Base-by-base conservation (phyloP, 2,888 invertebrate species). In the Deroplatys truncata region DNA sequence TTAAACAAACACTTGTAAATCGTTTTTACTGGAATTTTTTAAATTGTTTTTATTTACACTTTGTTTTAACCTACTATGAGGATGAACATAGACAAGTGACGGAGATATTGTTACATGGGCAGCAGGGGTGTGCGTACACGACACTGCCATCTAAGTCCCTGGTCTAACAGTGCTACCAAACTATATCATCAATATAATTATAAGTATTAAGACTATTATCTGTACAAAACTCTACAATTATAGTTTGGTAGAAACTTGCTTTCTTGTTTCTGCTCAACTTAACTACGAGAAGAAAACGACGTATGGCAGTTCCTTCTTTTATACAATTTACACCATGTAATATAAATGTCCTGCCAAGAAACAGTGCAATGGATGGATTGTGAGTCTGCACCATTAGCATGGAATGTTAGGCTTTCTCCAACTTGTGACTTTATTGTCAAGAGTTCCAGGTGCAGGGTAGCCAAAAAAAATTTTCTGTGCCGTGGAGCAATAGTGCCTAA, bases 211-310 rank as follows among this genome's bases (percentile, higher is more conserved):
- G 84, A 88, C 72, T 31, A 89, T 84, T n/a, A 87, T 89, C 88
- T 90, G 90, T 90, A 90, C 90, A 90, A 90, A 90, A 90, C 88
- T 90, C 90, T 90, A 90, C 90, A 90, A 88, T 72, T 90, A 85
- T 72, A 72, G 56, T 72, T 72, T 72, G 56, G 56, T 72, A 72
- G 56, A 72, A 72, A 72, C 56, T 72, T 72, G 56, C 56, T 20
- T 72, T 72, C 20, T 72, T 72, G 56, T 72, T 72, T 16, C 56
- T 72, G 56, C 56, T 72, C 72, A 15, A 83, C 35, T 28, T 87
- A 87, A 87, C 87, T 87, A 87, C 87, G 35, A 15, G 82, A 82
- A 87, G 82, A 72, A 87, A 87, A 82, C 87, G 8, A 86, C 28
- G 31, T 82, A 43, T 87, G 85, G 56, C 15, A 85, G 43, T 85